A percentile compares a stretch with the other conserved stretches of the same genome.
Evolutionary conservation across 92 coral and sea anemone genomes (phyloP).

Genomic region (Phenganax stokvisi): DNA sequence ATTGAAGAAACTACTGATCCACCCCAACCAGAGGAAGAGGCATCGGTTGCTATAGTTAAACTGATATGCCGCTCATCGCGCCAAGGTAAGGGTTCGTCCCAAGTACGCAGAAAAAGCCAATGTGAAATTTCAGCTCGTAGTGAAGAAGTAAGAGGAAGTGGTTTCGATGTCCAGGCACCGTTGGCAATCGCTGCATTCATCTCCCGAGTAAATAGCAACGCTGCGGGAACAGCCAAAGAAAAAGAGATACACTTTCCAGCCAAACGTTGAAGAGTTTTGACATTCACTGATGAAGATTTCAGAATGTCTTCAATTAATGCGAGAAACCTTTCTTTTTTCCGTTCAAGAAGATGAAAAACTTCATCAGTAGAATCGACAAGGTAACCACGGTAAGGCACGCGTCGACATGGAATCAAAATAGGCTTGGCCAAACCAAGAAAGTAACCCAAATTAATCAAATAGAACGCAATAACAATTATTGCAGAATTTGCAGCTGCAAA

Average conservation of each 20-base stretch:
- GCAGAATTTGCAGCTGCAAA: no score
- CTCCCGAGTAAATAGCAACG: constrained; percentile 6
- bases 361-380: no score
- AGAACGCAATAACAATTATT: no score
- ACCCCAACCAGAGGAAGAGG: constrained; percentile 52
- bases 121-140: constrained; percentile 11
- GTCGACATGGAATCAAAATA: no score
- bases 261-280: no score
- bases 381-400: no score
- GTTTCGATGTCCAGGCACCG: not conserved
- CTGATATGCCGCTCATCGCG: constrained; percentile 15
- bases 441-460: no score
- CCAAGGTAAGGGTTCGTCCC: constrained; percentile 34
- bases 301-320: no score
- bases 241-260: not conserved
- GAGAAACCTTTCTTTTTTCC: no score
- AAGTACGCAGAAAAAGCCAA: constrained; percentile 20
- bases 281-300: no score
- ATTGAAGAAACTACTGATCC: not conserved
- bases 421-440: no score
- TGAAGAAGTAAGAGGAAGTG: not conserved
- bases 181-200: constrained; percentile 13
- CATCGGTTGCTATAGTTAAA: constrained; percentile 46
- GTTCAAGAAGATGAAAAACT: no score
- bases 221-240: constrained; percentile 24